Base-by-base conservation (phyloP, 1,140 invertebrate species). In the Ericerus pela region DNA sequence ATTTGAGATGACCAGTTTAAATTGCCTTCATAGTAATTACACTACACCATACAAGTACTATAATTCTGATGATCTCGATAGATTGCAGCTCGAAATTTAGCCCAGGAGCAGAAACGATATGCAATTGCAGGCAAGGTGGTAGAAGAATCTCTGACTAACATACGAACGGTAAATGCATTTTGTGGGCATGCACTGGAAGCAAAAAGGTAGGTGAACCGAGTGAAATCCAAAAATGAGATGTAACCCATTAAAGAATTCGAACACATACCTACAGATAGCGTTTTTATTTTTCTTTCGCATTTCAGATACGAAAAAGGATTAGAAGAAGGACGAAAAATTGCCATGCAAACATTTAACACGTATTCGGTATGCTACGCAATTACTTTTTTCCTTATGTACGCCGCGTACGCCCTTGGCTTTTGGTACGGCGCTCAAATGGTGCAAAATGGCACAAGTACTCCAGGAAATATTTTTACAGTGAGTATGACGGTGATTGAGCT, bases 91-190 rank as follows among this genome's bases (percentile, higher is more conserved):
- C 30, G 6, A 11, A 29, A 51, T 6, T 22, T 18, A n/a, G 29
- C 38, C 3, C 33, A 30, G 38, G 78, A 79, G 59, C 66, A 72
- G 52, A 59, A 70, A 53, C 73, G 75, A 43, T 88, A 89, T 63
- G 82, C 81, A 2, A 72, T 76, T 52, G 88, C 88, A 2, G 84
- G 85, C 20, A 71, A 76, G 0, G 78, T 91, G 10, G 88, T 88
- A 0, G 85, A 89, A 65, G 87, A 92, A 65, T 83, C 83, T 0
- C 65, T 93, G 6, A 77, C 77, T 24, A 74, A 80, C 1, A 78
- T 93, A 14, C 72, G 82, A 26, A 92, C 88, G 0, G 86, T 93
- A 0, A 77, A 81, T 20, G 82, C 87, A 0, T 88, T 91, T 62
- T 82, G 83, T 58, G 88, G 85, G 10, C 33, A 2, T n/a, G 4